phyloP scores from a whole-genome alignment of 2,113 vertebrate species.

The Numenius arquata region DNA sequence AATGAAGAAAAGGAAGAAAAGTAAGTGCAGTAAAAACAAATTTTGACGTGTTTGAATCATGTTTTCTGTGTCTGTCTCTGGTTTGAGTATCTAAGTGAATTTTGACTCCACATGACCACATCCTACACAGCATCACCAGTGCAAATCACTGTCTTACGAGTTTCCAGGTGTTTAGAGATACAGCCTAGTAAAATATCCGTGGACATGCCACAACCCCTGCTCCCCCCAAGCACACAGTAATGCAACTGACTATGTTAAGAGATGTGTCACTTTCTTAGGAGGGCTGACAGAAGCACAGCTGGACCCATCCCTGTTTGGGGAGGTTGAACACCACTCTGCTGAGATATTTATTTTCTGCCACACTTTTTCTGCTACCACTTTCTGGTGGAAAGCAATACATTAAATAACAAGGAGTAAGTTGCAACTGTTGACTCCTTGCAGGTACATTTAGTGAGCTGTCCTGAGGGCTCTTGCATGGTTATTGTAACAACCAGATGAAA shows the following conservation, averaged over 20 bases:
- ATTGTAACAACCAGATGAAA: neutral
- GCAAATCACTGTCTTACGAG: fast-evolving
- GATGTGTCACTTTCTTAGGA: neutral
- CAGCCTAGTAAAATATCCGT: neutral
- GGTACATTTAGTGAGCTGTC: neutral
- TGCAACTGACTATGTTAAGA: neutral
- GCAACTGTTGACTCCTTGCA: neutral
- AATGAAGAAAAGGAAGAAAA: neutral
- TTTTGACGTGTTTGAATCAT: neutral
- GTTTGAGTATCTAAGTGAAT: neutral
- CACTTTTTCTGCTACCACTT: neutral
- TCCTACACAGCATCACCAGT: neutral
- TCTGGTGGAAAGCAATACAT: neutral
- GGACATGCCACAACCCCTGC: neutral
- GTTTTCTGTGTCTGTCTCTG: neutral
- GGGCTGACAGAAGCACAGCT: neutral
- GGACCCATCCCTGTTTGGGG: neutral
- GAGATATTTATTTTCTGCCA: neutral
- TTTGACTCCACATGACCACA: neutral
- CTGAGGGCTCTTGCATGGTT: neutral
- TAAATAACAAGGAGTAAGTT: neutral
- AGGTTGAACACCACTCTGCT: neutral
- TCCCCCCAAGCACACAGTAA: neutral
- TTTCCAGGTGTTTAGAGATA: neutral
- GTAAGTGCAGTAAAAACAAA: neutral